Evolutionary conservation across 1,140 invertebrate genomes (phyloP).

Genomic region (Cyrtorhinus lividipennis): DNA sequence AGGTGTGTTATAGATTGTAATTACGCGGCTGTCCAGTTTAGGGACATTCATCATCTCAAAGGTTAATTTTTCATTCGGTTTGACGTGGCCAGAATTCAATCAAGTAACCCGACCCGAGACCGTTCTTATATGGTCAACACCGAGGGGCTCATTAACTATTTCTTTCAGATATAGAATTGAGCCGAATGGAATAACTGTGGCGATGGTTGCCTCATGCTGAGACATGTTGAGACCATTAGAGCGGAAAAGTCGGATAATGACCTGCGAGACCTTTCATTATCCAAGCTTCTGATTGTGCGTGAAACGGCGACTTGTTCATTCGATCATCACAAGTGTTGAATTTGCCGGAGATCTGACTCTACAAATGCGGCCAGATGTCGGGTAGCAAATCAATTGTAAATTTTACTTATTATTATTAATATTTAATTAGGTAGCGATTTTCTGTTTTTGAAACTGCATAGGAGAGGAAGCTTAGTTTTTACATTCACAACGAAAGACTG

Average conservation of each 20-base stretch:
- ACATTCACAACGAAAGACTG: too few species aligned
- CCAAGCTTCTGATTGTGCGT: too few species aligned
- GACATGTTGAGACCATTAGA: neutral
- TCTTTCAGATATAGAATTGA: neutral
- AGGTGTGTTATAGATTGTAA: neutral
- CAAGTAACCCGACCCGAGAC: neutral
- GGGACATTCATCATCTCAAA: neutral
- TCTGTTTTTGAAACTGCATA: too few species aligned
- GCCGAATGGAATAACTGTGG: neutral
- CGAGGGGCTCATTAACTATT: neutral
- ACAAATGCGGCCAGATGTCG: too few species aligned
- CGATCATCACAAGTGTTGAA: too few species aligned
- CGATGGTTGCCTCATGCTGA: neutral
- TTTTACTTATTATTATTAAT: too few species aligned
- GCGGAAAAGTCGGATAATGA: neutral
- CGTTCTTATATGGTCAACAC: neutral
- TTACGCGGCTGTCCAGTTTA: neutral
- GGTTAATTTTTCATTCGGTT: neutral
- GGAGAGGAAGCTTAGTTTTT: too few species aligned
- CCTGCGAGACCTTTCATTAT: too few species aligned
- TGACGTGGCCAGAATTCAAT: neutral
- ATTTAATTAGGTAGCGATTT: too few species aligned
- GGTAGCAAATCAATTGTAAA: too few species aligned
- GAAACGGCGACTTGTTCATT: too few species aligned
- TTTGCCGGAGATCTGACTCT: too few species aligned